These are phyloP conservation scores for Beaufortia kweichowensis DNA, from an alignment of 2,113 vertebrate genomes.

Conservation along the genomic window DNA sequence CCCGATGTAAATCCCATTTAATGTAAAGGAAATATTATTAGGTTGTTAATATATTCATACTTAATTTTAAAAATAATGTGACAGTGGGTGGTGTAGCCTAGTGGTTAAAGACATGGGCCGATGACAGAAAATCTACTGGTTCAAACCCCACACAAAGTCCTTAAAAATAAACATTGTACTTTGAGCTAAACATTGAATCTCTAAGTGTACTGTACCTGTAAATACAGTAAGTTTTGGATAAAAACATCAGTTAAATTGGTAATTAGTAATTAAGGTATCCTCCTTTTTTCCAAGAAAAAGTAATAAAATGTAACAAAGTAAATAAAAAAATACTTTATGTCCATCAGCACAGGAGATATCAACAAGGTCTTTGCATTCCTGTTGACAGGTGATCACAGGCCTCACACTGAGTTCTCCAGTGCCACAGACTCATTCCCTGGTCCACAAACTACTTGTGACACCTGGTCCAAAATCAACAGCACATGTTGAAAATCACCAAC, in stretches of 20 bases:
- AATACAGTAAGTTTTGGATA: conserved; percentile 13
- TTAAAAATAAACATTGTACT: not conserved
- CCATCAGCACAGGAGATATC: not conserved
- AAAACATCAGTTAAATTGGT: not conserved
- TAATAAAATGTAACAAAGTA: too few species aligned
- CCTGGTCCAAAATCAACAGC: conserved; percentile 62
- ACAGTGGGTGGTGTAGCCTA: not conserved
- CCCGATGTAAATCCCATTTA: not conserved
- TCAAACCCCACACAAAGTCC: not conserved
- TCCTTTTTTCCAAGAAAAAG: too few species aligned
- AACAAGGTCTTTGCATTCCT: conserved; percentile 28
- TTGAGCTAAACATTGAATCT: not conserved
- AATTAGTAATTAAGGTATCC: not conserved
- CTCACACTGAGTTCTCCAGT: conserved; percentile 14
- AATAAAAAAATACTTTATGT: not conserved
- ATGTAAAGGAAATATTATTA: not conserved
- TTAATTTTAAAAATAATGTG: not conserved
- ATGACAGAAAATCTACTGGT: not conserved
- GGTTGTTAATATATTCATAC: not conserved
- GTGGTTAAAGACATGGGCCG: not conserved
- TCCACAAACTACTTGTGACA: conserved; percentile 41
- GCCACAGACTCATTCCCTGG: conserved; percentile 41
- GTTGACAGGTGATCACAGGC: conserved; percentile 47
- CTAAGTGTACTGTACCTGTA: not conserved
- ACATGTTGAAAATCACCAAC: conserved; percentile 51